Evolutionary conservation across 1,140 invertebrate species (phyloP).

Genomic region (Drosophila grimshawi): DNA sequence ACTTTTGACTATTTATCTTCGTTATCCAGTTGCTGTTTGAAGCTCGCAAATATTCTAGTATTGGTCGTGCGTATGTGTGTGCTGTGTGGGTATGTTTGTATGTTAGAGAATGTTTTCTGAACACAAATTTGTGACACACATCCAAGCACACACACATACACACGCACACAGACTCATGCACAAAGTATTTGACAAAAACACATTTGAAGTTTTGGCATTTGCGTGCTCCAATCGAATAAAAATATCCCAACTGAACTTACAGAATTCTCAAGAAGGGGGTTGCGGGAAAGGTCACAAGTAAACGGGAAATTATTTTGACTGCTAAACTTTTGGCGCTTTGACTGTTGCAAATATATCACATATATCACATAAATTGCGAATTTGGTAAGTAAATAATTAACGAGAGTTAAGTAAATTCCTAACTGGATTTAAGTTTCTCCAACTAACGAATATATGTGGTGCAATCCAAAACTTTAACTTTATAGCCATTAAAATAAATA

Average conservation of each 20-base stretch:
- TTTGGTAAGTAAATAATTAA: conserved; percentile 64
- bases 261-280: background rate
- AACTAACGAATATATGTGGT: background rate
- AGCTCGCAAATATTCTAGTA: conserved; percentile 15
- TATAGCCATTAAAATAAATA: conserved; percentile 1
- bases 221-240: conserved; percentile 34
- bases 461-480: background rate
- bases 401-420: conserved; percentile 9
- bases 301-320: conserved; percentile 54
- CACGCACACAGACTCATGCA: conserved; percentile 26
- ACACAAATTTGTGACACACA: conserved; percentile 43
- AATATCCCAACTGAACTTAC: conserved; percentile 25
- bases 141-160: conserved; percentile 9
- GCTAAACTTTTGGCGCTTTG: conserved; percentile 46
- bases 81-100: conserved; percentile 1
- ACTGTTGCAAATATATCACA: conserved; percentile 30
- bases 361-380: conserved; percentile 58
- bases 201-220: conserved; percentile 39
- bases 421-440: background rate
- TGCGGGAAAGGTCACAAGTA: background rate
- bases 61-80: conserved; percentile 5
- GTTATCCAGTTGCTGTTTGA: conserved; percentile 31
- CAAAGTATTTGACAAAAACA: conserved; percentile 49
- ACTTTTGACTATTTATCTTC: conserved; percentile 76
- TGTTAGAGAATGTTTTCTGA: conserved; percentile 12